Evolutionary conservation across 2,888 invertebrate genomes (phyloP).

Genomic region (Hydrotaea diabolus): DNA sequence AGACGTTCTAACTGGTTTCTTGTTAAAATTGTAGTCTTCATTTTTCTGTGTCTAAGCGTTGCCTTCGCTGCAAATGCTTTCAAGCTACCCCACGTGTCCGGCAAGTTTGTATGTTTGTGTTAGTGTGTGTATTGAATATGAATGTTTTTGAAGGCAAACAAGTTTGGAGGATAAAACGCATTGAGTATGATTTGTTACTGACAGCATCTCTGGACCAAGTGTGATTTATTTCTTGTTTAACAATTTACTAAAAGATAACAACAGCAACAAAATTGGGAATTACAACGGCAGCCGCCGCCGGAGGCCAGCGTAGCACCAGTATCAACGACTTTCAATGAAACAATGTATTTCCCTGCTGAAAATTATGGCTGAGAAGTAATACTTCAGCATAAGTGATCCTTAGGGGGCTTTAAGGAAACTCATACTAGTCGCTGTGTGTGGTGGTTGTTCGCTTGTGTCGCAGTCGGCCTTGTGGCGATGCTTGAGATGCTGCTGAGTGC

Average conservation of each 20-base stretch:
- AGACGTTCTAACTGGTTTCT: too few relatives aligned
- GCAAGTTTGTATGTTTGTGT: not conserved
- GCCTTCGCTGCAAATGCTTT: not conserved
- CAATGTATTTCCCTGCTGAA: not conserved
- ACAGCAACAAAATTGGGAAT: not conserved
- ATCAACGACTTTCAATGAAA: not conserved
- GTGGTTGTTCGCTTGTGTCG: not conserved
- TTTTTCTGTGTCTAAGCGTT: too few relatives aligned
- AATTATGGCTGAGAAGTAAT: not conserved
- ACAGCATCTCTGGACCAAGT: slow-evolving; percentile 70
- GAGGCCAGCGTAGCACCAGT: too few relatives aligned
- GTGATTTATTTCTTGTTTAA: slow-evolving; percentile 76
- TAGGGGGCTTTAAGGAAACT: slow-evolving; percentile 11
- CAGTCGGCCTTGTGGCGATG: not conserved
- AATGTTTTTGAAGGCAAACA: slow-evolving; percentile 40
- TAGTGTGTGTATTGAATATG: slow-evolving; percentile 7
- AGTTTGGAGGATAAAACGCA: slow-evolving; percentile 32
- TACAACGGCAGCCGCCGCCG: not conserved
- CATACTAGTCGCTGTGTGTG: not conserved
- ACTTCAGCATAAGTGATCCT: slow-evolving; percentile 8
- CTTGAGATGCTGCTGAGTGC: not conserved
- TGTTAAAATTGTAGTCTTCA: too few relatives aligned
- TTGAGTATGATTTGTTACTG: slow-evolving; percentile 66
- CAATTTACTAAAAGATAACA: slow-evolving; percentile 73
- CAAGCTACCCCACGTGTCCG: not conserved